Conservation (phyloP, 2,797 vertebrate species). For the Gymnoscopelus microlampas region DNA sequence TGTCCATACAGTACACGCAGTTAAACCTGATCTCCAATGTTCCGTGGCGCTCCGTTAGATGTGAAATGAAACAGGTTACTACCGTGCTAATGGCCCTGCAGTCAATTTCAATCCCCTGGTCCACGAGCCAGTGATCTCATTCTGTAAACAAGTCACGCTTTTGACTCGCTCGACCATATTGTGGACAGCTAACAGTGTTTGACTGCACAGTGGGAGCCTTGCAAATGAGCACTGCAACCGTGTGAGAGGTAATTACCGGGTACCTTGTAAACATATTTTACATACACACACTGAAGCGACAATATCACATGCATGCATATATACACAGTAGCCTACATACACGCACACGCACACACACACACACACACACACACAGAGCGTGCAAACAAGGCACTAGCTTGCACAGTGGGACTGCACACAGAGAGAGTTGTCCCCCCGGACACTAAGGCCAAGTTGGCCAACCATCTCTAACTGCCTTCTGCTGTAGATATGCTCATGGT, state of each 20-base stretch:
- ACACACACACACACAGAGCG: conserved; percentile 16
- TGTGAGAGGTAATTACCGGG: conserved; percentile 47
- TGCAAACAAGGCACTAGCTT: conserved; percentile 43
- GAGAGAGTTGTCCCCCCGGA: conserved; percentile 52
- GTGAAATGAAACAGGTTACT: conserved; percentile 48
- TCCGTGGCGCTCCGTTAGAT: conserved; percentile 39
- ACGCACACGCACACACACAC: conserved; percentile 29
- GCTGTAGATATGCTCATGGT: conserved; percentile 65
- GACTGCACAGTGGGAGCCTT: conserved; percentile 46
- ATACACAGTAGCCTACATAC: too few relatives aligned
- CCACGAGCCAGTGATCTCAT: conserved; percentile 39
- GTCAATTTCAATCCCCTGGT: conserved; percentile 58
- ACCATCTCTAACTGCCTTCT: conserved; percentile 64
- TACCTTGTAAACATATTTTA: conserved; percentile 45
- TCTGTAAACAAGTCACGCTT: conserved; percentile 64
- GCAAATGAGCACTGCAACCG: conserved; percentile 20
- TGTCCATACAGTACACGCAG: conserved; percentile 35
- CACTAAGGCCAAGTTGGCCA: conserved; percentile 41
- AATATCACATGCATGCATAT: conserved; percentile 27
- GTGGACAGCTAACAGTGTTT: conserved; percentile 50
- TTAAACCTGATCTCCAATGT: conserved; percentile 50
- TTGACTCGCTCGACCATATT: conserved; percentile 41
- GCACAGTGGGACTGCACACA: conserved; percentile 33
- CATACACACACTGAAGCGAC: conserved; percentile 34
- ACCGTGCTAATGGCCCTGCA: conserved; percentile 38